Evolutionary conservation across 2,797 vertebrate genomes (phyloP).

Genomic region (Carapus acus): DNA sequence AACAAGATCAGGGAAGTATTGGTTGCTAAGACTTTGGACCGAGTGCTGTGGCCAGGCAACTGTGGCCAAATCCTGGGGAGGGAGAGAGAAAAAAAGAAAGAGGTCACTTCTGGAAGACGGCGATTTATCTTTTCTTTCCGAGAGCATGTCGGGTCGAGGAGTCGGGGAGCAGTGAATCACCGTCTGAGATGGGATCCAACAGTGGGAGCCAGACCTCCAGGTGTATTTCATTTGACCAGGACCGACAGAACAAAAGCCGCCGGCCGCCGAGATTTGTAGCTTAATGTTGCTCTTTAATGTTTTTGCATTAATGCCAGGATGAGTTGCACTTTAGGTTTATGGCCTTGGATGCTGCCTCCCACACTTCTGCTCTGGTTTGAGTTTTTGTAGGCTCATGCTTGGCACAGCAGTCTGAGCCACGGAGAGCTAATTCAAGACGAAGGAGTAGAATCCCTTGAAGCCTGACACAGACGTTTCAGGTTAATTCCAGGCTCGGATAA

Average conservation of each 20-base stretch:
- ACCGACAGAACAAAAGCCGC: slow-evolving; percentile 49
- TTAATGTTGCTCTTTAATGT: slow-evolving; percentile 47
- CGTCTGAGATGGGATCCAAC: slow-evolving; percentile 3
- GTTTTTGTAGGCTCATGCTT: slow-evolving; percentile 35
- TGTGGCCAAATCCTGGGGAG: slow-evolving; percentile 12
- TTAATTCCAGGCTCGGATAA: not conserved
- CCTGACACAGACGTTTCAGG: too few relatives aligned
- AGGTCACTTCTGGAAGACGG: slow-evolving; percentile 25
- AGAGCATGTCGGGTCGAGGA: slow-evolving; percentile 9
- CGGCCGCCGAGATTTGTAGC: slow-evolving; percentile 43
- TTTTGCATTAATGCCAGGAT: slow-evolving; percentile 40
- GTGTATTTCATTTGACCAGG: slow-evolving; percentile 50
- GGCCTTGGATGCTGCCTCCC: slow-evolving; percentile 26
- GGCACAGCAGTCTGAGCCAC: slow-evolving; percentile 26
- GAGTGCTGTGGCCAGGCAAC: too few relatives aligned
- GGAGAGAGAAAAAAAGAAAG: too few relatives aligned
- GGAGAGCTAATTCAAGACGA: slow-evolving; percentile 32
- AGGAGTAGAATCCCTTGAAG: slow-evolving; percentile 34
- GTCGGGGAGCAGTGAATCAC: slow-evolving; percentile 43
- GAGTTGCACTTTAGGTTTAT: slow-evolving; percentile 41
- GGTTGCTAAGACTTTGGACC: too few relatives aligned
- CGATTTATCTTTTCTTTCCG: slow-evolving; percentile 18
- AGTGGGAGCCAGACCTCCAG: slow-evolving; percentile 41
- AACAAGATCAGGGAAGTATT: too few relatives aligned
- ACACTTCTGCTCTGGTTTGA: slow-evolving; percentile 44